Evolutionary conservation across 2,113 vertebrate genomes (phyloP).

Genomic region (Phyllopteryx taeniolatus): DNA sequence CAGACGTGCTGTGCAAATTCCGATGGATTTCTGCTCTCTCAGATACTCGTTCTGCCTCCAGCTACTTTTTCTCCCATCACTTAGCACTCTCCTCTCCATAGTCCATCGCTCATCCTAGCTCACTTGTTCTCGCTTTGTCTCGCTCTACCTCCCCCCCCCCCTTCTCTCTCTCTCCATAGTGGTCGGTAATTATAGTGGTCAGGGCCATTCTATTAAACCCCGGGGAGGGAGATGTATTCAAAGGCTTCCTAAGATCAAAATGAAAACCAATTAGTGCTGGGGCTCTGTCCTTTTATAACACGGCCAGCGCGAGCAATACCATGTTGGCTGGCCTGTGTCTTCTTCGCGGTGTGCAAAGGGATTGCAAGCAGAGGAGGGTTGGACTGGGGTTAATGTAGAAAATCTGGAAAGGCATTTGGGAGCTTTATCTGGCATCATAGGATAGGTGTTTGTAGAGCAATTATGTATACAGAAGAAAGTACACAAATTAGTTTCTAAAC

Average conservation of each 20-base stretch:
- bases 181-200: conserved; percentile 59
- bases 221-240: conserved; percentile 56
- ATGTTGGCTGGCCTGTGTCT: conserved; percentile 37
- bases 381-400: conserved; percentile 38
- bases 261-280: conserved; percentile 66
- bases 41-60: not conserved
- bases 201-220: conserved; percentile 48
- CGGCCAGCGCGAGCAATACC: conserved; percentile 24
- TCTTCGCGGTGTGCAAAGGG: conserved; percentile 20
- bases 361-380: conserved; percentile 16
- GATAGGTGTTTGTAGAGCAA: conserved; percentile 10
- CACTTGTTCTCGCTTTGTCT: conserved; percentile 27
- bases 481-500: not conserved
- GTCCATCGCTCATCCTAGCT: conserved; percentile 12
- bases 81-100: conserved; percentile 9
- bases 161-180: conserved; percentile 23
- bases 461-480: conserved; percentile 5
- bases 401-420: conserved; percentile 15
- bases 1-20: not conserved
- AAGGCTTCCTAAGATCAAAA: conserved; percentile 60
- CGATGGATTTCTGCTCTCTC: not conserved
- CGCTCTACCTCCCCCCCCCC: not conserved
- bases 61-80: conserved; percentile 8
- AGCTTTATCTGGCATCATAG: conserved; percentile 17
- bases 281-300: conserved; percentile 54